Evolutionary conservation across 1,140 invertebrate genomes (phyloP).

Genomic region (Drosophila truncata): DNA sequence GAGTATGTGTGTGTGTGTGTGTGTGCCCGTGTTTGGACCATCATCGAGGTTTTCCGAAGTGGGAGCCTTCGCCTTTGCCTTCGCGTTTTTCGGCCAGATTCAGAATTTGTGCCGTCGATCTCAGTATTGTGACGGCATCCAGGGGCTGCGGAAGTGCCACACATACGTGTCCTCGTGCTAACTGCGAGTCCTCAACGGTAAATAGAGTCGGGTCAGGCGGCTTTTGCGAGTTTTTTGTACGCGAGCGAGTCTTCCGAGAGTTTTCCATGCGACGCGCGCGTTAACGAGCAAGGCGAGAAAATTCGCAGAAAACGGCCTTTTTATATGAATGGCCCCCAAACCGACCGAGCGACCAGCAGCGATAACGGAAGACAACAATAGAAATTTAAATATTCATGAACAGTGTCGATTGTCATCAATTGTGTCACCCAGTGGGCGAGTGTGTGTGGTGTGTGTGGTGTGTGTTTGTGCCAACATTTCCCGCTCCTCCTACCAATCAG

Average conservation of each 20-base stretch:
- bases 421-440: conserved; percentile 30
- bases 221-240: conserved; percentile 2
- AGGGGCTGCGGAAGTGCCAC: conserved; percentile 67
- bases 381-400: conserved; percentile 79
- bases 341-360: conserved; percentile 18
- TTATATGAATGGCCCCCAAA: conserved; percentile 10
- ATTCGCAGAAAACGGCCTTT: conserved; percentile 15
- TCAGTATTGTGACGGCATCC: conserved; percentile 65
- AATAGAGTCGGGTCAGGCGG: conserved; percentile 19
- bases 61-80: conserved; percentile 51
- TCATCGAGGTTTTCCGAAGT: conserved; percentile 41
- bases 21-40: conserved; percentile 40
- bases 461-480: conserved; percentile 30
- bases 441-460: neutral
- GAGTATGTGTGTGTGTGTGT: conserved; percentile 16
- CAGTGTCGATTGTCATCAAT: conserved; percentile 61
- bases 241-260: conserved; percentile 5
- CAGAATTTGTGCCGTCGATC: conserved; percentile 41
- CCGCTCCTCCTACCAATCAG: conserved; percentile 32
- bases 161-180: conserved; percentile 45
- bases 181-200: conserved; percentile 9
- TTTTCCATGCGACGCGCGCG: conserved; percentile 11
- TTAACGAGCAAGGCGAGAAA: conserved; percentile 33
- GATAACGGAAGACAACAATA: conserved; percentile 56
- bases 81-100: conserved; percentile 26